Evolutionary conservation across 92 coral and sea anemone genomes (phyloP), one percentile per base, ranked within the genome.

Genomic region (Porites evermanni): DNA sequence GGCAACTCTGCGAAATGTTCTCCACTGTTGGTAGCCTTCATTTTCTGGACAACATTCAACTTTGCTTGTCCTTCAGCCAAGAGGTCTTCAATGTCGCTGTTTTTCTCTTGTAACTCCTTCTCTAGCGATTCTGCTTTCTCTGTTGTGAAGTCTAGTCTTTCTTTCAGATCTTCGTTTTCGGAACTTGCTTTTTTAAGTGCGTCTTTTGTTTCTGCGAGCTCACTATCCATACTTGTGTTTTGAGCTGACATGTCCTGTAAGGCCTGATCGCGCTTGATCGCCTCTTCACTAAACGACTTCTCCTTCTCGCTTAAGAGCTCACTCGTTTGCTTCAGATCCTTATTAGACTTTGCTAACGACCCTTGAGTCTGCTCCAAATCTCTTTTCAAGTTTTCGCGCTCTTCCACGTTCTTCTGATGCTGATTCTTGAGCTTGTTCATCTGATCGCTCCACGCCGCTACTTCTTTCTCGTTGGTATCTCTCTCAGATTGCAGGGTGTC

Each of bases 41-140:
- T 86, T 59, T 90, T 94, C 66, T 81, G 88, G 9, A 94, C 91
- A 65, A 94, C 94, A 9, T 94, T 94, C 84, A 94, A 88, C 64
- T 94, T 94, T 11, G 98, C 98, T 61, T 93, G 98, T 1, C 96
- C 96, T 73, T 94, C 98, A 1, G 96, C 98, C 32, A 90, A 78
- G 19, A 94, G 87, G 60, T 94, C 96, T 21, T 93, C 98, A 54
- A 84, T 90, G 20, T 93, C 92, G 20, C 84, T 78, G 18, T 81
- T 94, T 63, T 82, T 81, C 29, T 94, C 93, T 53, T 84, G 70
- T 0, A 90, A 85, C 32, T 86, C 94, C 53, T 84, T 77, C 12
- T 94, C 98, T 12, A 93, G 69, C 21, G 72, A 60, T 16, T 93
- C 98, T 11, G 91, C 84, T 78, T 91, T 88, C 72, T 91, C 94